These are phyloP conservation scores for Trichonephila clavata DNA, from an alignment of 1,140 invertebrate genomes.

Conservation along the genomic window DNA sequence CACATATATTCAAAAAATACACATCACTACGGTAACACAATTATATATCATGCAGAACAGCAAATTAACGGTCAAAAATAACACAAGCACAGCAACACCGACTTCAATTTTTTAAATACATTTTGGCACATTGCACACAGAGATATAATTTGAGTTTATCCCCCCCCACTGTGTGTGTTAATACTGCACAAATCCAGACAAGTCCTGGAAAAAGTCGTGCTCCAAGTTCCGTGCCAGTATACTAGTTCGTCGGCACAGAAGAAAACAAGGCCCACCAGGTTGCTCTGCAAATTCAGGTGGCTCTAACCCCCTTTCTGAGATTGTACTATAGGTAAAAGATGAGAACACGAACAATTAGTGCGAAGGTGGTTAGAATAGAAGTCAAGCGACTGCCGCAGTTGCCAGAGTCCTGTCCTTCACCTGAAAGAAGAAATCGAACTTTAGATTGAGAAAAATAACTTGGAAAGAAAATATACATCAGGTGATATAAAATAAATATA, in stretches of 20 bases:
- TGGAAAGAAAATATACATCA: neutral
- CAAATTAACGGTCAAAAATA: neutral
- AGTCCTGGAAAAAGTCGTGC: neutral
- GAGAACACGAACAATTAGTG: conserved; percentile 50
- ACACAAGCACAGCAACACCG: neutral
- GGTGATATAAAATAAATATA: too few species aligned
- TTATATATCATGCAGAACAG: too few species aligned
- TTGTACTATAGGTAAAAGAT: conserved; percentile 57
- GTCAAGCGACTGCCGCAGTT: neutral
- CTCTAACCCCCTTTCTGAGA: neutral
- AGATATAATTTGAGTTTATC: neutral
- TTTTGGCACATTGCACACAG: conserved; percentile 55
- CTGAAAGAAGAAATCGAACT: neutral
- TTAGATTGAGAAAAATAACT: neutral
- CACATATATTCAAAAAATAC: too few species aligned
- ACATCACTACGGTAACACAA: too few species aligned
- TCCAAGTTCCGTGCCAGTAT: neutral
- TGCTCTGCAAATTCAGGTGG: neutral
- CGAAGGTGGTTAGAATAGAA: neutral
- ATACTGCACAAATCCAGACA: conserved; percentile 52
- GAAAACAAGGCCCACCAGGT: neutral
- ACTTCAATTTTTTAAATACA: neutral
- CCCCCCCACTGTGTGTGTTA: neutral
- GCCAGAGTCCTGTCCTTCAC: conserved; percentile 18
- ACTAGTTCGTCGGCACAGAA: neutral